Conservation (phyloP, 2,888 invertebrate species). For the Sinopyrophorus schimmeli region DNA sequence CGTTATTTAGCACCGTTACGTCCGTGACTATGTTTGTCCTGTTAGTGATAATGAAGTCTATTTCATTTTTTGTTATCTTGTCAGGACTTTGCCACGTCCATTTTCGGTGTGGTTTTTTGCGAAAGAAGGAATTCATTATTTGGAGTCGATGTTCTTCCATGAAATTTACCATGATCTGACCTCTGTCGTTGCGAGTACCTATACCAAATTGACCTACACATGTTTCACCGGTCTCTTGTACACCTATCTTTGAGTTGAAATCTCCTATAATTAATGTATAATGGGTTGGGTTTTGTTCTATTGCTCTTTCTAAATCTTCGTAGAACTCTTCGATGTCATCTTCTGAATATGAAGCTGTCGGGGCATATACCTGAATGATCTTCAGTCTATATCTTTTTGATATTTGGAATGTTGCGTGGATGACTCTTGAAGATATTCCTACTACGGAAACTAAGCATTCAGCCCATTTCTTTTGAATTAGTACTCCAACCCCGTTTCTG, state of each 20-base stretch:
- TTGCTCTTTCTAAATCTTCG: conserved; percentile 4
- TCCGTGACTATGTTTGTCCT: neutral
- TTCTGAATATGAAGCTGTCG: conserved; percentile 1
- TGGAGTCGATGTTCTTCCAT: conserved; percentile 34
- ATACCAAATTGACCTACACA: conserved; percentile 4
- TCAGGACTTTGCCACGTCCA: conserved; percentile 36
- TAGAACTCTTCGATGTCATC: conserved; percentile 3
- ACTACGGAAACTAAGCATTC: neutral
- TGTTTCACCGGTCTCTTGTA: neutral
- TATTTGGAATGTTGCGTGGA: conserved; percentile 3
- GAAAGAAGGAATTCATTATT: conserved; percentile 36
- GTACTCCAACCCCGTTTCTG: neutral
- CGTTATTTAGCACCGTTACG: conserved; percentile 4
- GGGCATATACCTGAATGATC: conserved; percentile 3
- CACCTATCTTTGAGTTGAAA: conserved; percentile 3
- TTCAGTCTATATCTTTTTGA: conserved; percentile 5
- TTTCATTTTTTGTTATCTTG: conserved; percentile 30
- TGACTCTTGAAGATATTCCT: conserved; percentile 1
- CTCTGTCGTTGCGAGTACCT: conserved; percentile 3
- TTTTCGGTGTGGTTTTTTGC: conserved; percentile 30
- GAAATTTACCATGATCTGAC: conserved; percentile 30
- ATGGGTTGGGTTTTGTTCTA: neutral
- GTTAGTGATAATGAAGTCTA: conserved; percentile 36
- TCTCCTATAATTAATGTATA: conserved; percentile 1
- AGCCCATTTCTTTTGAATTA: conserved; percentile 2